Evolutionary conservation across 2,888 invertebrate species (phyloP), one percentile per base, ranked within the genome.

Genomic region (Merodon equestris): DNA sequence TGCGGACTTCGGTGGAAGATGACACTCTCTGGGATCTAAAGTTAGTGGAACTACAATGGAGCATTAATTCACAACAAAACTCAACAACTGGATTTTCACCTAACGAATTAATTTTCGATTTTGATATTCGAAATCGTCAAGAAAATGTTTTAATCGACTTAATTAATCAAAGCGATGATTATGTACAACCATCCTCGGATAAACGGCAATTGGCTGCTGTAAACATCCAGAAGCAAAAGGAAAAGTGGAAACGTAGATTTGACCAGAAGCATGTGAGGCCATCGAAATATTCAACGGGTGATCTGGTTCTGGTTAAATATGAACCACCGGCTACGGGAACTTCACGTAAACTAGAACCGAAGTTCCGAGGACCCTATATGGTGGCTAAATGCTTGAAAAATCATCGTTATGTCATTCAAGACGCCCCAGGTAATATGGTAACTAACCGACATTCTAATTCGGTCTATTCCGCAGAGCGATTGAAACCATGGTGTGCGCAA

Each of bases 351-450:
- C 47, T 70, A 1, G 61, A 70, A 13, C 83, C 82, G 1, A 83
- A 82, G 40, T 84, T 67, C 72, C 79, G 82, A 64, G 84, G 84
- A 9, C 84, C 84, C 10, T 84, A 84, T 68, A 82, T 71, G 15
- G 74, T 84, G 27, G 74, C 63, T 17, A 82, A 83, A 66, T 66
- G 76, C 1, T 56, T 84, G 9, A 73, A 56, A 27, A 74, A 82
- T 54, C 83, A 84, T 42, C 64, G 84, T n/a, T 84, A 83, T 73
- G 73, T 83, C 7, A 67, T 83, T 19, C 60, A 47, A 40, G 83
- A 83, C 60, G 72, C 82, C n/a, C 74, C 75, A 18, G 82, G 81
- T 12, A 82, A 72, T 17, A 82, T 82, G 67, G 36, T 79, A 18
- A 81, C 81, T 48, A 82, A 81, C 12, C 40, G 53, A 14, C 15